phyloP scores from a whole-genome alignment of 2,888 invertebrate genomes.

The Eumerus sabulonum region DNA sequence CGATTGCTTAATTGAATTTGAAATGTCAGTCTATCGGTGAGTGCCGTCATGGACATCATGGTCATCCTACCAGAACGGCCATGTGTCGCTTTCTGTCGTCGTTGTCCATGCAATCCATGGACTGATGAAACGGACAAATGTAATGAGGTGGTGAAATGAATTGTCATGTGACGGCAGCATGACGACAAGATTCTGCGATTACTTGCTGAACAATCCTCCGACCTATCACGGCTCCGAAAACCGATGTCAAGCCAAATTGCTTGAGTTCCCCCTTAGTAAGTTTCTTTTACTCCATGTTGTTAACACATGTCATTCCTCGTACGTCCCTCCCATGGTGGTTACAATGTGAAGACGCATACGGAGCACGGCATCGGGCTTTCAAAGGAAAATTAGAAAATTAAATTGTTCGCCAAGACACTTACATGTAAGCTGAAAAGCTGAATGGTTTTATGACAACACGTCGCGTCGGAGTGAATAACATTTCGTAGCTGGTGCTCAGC shows the following conservation, averaged over 20 bases:
- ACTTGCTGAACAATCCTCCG: too few relatives aligned
- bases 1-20: constrained; percentile 40
- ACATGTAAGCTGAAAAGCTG: constrained; percentile 47
- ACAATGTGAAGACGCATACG: too few relatives aligned
- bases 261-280: too few relatives aligned
- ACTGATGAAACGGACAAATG: constrained; percentile 1
- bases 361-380: not conserved
- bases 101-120: too few relatives aligned
- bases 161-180: constrained; percentile 10
- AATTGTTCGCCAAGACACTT: constrained; percentile 26
- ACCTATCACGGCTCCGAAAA: too few relatives aligned
- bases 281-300: too few relatives aligned
- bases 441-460: constrained; percentile 43
- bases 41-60: constrained; percentile 39
- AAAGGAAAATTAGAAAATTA: constrained; percentile 21
- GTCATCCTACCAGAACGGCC: constrained; percentile 55
- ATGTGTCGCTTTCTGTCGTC: constrained; percentile 40
- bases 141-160: not conserved
- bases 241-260: too few relatives aligned
- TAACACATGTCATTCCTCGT: too few relatives aligned
- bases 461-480: constrained; percentile 24
- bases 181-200: not conserved
- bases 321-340: too few relatives aligned
- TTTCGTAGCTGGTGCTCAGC: constrained; percentile 1
- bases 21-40: not conserved